These are phyloP conservation scores for Sebastes umbrosus DNA, from an alignment of 2,797 vertebrate species.

Conservation along the genomic window DNA sequence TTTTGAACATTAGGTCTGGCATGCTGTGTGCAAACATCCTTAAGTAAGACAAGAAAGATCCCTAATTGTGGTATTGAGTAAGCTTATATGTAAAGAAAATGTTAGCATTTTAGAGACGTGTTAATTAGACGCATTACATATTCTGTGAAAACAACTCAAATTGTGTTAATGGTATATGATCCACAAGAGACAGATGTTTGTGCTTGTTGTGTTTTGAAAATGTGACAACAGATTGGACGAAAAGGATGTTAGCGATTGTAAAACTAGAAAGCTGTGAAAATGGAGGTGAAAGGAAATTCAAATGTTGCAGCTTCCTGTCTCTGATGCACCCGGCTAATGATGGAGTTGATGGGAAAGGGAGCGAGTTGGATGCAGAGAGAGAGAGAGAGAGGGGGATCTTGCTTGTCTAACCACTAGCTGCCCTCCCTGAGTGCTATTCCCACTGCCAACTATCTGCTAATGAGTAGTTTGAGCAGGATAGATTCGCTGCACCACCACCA, in stretches of 20 bases:
- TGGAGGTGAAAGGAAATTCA: slow-evolving; percentile 30
- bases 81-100: too few species aligned
- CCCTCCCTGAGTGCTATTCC: slow-evolving; percentile 63
- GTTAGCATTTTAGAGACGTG: too few species aligned
- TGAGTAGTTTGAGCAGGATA: slow-evolving; percentile 71
- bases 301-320: slow-evolving; percentile 45
- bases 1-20: too few species aligned
- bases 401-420: slow-evolving; percentile 64
- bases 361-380: slow-evolving; percentile 4
- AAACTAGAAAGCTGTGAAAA: not conserved
- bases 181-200: too few species aligned
- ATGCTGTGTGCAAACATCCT: too few species aligned
- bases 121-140: too few species aligned
- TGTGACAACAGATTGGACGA: too few species aligned
- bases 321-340: slow-evolving; percentile 60
- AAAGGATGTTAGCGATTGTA: not conserved
- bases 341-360: slow-evolving; percentile 52
- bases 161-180: too few species aligned
- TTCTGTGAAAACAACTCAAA: too few species aligned
- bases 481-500: slow-evolving; percentile 64
- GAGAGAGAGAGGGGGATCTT: not conserved
- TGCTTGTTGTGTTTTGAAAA: too few species aligned
- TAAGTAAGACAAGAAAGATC: too few species aligned
- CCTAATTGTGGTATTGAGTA: too few species aligned
- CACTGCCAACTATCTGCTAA: slow-evolving; percentile 73